Evolutionary conservation across 2,797 vertebrate genomes (phyloP).

Genomic region (Microcaecilia unicolor): DNA sequence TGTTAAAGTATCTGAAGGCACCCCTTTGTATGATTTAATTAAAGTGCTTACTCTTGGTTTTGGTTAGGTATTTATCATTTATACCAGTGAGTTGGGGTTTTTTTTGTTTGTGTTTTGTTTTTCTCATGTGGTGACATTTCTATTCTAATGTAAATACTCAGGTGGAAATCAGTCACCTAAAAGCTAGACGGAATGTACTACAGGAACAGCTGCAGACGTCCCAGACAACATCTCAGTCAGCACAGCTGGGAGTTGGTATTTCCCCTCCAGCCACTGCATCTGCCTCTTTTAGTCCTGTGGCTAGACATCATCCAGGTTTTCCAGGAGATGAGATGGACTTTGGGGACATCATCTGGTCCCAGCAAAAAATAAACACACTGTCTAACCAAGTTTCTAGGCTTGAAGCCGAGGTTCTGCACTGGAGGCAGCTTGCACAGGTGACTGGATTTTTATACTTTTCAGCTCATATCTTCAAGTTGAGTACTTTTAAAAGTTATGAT

Average conservation of each 20-base stretch:
- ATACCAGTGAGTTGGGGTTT: too few species aligned
- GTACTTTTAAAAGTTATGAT: too few species aligned
- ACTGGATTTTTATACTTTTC: too few species aligned
- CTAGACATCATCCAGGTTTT: slow-evolving; percentile 58
- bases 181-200: slow-evolving; percentile 78
- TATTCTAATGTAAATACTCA: slow-evolving; percentile 33
- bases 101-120: too few species aligned
- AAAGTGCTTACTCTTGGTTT: too few species aligned
- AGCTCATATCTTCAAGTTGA: too few species aligned
- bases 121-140: too few species aligned
- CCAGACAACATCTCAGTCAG: slow-evolving; percentile 60
- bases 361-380: slow-evolving; percentile 92
- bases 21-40: too few species aligned
- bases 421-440: slow-evolving; percentile 82
- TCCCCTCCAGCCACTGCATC: slow-evolving; percentile 42
- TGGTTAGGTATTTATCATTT: too few species aligned
- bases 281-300: slow-evolving; percentile 51
- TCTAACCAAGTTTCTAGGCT: slow-evolving; percentile 77
- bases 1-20: too few species aligned
- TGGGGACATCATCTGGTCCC: slow-evolving; percentile 85
- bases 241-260: slow-evolving; percentile 6
- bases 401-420: slow-evolving; percentile 80
- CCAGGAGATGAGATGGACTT: slow-evolving; percentile 86
- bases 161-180: slow-evolving; percentile 94
- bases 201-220: slow-evolving; percentile 83